These are phyloP conservation scores for Peromyscus leucopus DNA, from an alignment of 2,113 vertebrate genomes.

Conservation along the genomic window DNA sequence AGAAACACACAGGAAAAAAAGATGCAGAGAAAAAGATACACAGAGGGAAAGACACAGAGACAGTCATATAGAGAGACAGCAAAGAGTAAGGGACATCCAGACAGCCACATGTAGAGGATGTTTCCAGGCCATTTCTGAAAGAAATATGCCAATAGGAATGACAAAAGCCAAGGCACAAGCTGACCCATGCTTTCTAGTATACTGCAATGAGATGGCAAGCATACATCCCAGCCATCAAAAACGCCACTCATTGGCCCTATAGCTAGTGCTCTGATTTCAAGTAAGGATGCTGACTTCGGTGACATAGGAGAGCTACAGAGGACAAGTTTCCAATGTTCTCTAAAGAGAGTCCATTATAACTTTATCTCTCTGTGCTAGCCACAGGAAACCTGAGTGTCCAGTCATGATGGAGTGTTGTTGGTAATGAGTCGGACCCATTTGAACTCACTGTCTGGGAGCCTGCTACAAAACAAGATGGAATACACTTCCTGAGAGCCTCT, in stretches of 20 bases:
- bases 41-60: neutral
- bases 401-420: slow-evolving; percentile 56
- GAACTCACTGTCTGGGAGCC: neutral
- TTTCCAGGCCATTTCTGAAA: neutral
- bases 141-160: neutral
- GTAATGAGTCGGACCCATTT: neutral
- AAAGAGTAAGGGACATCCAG: neutral
- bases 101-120: neutral
- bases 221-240: neutral
- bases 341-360: slow-evolving; percentile 70
- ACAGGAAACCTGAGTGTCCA: slow-evolving; percentile 35
- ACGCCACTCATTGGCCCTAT: neutral
- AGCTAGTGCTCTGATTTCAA: slow-evolving; percentile 55
- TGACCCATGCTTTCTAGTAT: neutral
- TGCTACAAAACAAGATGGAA: slow-evolving; percentile 52
- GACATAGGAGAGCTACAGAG: slow-evolving; percentile 42
- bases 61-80: neutral
- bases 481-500: neutral
- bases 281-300: neutral
- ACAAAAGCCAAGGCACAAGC: slow-evolving; percentile 28
- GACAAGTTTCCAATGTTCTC: slow-evolving; percentile 55
- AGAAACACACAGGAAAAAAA: neutral
- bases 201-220: neutral
- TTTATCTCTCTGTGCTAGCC: slow-evolving; percentile 68
- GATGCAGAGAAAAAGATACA: neutral